phyloP scores from a whole-genome alignment of 2,797 vertebrate genomes.

The Lates japonicus region DNA sequence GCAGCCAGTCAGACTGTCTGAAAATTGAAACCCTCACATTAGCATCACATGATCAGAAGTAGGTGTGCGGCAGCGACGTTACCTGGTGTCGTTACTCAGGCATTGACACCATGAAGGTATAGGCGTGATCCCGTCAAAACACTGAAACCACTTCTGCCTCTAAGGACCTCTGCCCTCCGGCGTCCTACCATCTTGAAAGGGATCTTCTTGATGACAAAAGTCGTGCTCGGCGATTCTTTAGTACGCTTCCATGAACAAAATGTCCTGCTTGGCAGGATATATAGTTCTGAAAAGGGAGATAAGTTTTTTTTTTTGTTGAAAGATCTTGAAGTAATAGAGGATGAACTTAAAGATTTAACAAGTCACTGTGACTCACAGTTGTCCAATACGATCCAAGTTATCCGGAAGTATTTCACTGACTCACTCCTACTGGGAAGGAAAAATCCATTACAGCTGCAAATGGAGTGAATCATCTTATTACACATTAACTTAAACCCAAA shows the following conservation, averaged over 20 bases:
- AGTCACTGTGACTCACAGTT: conserved; percentile 89
- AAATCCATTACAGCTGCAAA: conserved; percentile 25
- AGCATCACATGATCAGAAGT: background rate
- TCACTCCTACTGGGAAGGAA: conserved; percentile 91
- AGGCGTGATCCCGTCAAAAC: conserved; percentile 97
- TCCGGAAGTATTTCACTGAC: conserved; percentile 98
- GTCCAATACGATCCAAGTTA: conserved; percentile 96
- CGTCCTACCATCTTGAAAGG: conserved; percentile 99
- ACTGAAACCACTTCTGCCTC: conserved; percentile 99
- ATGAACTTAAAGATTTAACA: background rate
- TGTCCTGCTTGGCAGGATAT: conserved; percentile 96
- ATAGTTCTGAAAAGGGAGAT: conserved; percentile 87
- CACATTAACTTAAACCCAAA: conserved; percentile 22
- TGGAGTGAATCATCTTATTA: conserved; percentile 32
- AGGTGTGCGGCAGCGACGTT: background rate
- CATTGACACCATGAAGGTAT: conserved; percentile 98
- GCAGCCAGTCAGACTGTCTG: conserved; percentile 16
- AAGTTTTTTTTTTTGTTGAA: background rate
- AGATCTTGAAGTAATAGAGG: background rate
- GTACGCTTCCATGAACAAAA: conserved; percentile 96
- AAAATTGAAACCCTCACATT: background rate
- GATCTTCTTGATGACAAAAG: conserved; percentile 97
- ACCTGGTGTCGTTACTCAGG: conserved; percentile 96
- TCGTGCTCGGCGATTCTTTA: conserved; percentile 97
- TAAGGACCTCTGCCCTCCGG: conserved; percentile 97